Evolutionary conservation across 2,113 vertebrate genomes (phyloP), one percentile per base, ranked within the genome.

Genomic region (Madoqua kirkii): DNA sequence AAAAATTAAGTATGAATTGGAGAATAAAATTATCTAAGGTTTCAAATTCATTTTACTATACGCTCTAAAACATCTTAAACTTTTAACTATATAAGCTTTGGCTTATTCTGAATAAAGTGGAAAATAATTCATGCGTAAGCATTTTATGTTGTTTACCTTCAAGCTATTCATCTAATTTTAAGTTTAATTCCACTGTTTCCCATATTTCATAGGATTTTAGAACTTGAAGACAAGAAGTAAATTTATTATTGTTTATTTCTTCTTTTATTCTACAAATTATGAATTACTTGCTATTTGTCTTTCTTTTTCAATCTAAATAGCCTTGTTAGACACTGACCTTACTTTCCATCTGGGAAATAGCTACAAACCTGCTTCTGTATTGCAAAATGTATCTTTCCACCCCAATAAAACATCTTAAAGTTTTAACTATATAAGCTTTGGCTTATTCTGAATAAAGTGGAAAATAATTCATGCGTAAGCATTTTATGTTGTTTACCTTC

Each of bases 191-290:
- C 40, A 74, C 10, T 9, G 45, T 71, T 78, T 15, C 40, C 27
- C 1, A n/a, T 84, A 79, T 96, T 95, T 93, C 36, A 36, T 59
- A 85, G 3, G 12, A 64, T 95, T 96, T 93, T 87, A 89, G 21
- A 96, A 86, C 89, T 86, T 96, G 85, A 85, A 45, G 17, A 64
- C 1, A 78, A 76, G 25, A 94, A 82, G n/a, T 87, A 25, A 21
- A 78, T 76, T 50, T 95, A 94, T 95, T 89, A 23, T 78, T 94
- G 55, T n/a, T n/a, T n/a, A n/a, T n/a, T n/a, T n/a, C n/a, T n/a
- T n/a, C n/a, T n/a, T n/a, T n/a, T n/a, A n/a, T n/a, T n/a, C n/a
- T n/a, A n/a, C n/a, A n/a, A n/a, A n/a, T n/a, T n/a, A n/a, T n/a
- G n/a, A n/a, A n/a, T n/a, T n/a, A n/a, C n/a, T n/a, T n/a, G n/a